Percentiles rank a stretch among this genome's conserved stretches.
Conservation (phyloP, 2,888 invertebrate species). For the Melinaea marsaeus region DNA sequence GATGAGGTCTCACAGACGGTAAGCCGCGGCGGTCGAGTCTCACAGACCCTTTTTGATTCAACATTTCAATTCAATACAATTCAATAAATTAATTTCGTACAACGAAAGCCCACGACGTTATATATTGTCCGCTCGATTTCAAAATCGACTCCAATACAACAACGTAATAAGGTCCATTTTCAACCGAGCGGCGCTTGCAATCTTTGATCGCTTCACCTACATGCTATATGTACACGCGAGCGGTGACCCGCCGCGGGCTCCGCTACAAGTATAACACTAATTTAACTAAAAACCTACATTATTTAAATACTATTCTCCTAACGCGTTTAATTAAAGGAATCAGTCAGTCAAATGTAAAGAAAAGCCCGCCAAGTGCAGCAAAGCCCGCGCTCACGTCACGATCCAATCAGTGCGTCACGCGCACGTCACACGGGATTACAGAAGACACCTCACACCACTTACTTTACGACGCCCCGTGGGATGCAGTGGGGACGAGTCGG, state of each 20-base stretch:
- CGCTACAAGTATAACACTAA: too few species aligned
- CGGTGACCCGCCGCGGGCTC: constrained; percentile 28
- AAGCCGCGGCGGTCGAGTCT: constrained; percentile 40
- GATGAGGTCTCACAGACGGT: neutral
- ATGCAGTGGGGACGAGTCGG: too few species aligned
- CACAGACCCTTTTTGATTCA: constrained; percentile 49
- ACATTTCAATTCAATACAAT: constrained; percentile 51
- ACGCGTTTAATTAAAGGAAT: too few species aligned
- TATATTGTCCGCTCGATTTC: constrained; percentile 12
- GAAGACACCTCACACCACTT: too few species aligned
- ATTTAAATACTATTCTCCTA: too few species aligned
- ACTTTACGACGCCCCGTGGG: too few species aligned
- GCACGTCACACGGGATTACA: too few species aligned
- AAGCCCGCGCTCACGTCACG: too few species aligned
- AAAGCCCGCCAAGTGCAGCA: too few species aligned
- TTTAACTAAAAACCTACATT: too few species aligned
- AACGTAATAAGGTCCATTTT: neutral
- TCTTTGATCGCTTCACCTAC: constrained; percentile 57
- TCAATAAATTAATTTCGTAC: constrained; percentile 50
- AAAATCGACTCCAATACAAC: neutral
- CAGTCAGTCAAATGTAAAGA: too few species aligned
- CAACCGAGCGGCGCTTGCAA: constrained; percentile 34
- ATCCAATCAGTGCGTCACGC: too few species aligned
- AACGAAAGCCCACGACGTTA: constrained; percentile 47
- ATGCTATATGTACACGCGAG: constrained; percentile 67